Evolutionary conservation across 2,888 invertebrate species (phyloP), one percentile per base, ranked within the genome.

Genomic region (Chelonus formosanus): DNA sequence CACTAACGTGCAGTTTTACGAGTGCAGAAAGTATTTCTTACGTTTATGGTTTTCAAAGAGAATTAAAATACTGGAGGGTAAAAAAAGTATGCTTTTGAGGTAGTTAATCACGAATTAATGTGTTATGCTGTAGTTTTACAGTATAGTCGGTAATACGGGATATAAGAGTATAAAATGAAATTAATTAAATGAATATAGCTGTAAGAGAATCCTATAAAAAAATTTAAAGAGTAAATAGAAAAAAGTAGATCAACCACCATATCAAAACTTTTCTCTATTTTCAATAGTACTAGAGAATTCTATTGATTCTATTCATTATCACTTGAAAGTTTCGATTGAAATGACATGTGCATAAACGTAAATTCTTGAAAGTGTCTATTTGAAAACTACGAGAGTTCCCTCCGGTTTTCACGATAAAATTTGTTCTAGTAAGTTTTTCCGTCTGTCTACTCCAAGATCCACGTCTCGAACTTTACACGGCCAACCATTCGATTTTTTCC

Each of bases 81-180:
- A 47, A 44, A 64, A 35, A 53, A 40, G 10, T 35, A 40, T 35
- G 43, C 7, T 63, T 66, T 53, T 50, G 47, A 67, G 55, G 61
- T 47, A 65, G 65, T 65, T 69, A 64, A 67, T 70, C 58, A 61
- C 56, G 63, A 69, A 69, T 65, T 67, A 69, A 66, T 65, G 63
- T 63, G 58, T 52, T 48, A 44, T 50, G 53, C 40, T 40, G 3
- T 6, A 40, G 40, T 40, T 40, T 40, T 40, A 40, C 40, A 5
- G 3, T 3, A 3, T 6, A 40, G 20, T 20, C 20, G 20, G 20
- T 20, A 20, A 20, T 20, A 20, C 20, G 20, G 20, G 20, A 20
- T 3, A 5, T 40, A 40, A 40, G 3, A 40, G 20, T 20, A 20
- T 5, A 40, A 40, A 40, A 40, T 40, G 5, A 40, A 40, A 40